Evolutionary conservation across 2,113 vertebrate species (phyloP).

Genomic region (Probosciger aterrimus): DNA sequence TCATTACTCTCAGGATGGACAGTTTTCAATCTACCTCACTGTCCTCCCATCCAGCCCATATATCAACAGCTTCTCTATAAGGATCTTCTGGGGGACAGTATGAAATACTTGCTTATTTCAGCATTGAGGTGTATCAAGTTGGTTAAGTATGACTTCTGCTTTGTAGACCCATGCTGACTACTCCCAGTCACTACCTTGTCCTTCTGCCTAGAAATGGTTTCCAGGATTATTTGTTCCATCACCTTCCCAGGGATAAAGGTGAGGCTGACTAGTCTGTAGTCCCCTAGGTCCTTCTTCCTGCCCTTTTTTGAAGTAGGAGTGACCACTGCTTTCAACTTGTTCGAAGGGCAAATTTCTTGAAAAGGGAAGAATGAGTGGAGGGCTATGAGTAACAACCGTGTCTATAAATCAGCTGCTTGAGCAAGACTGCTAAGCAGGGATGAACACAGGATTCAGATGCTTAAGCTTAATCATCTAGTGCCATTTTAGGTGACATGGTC

Average conservation of each 20-base stretch:
- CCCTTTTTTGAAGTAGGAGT: not conserved
- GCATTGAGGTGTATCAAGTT: not conserved
- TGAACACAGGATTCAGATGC: not conserved
- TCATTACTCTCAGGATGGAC: not conserved
- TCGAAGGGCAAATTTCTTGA: not conserved
- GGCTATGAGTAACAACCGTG: not conserved
- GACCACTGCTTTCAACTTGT: not conserved
- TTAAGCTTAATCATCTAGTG: not conserved
- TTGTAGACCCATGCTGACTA: not conserved
- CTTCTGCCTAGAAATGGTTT: not conserved
- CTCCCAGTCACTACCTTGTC: not conserved
- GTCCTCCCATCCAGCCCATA: not conserved
- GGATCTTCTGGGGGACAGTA: not conserved
- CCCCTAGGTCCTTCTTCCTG: not conserved
- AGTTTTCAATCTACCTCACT: not conserved
- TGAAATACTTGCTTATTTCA: not conserved
- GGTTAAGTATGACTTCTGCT: not conserved
- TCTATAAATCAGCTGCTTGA: not conserved
- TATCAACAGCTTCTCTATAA: not conserved
- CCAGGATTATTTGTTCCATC: not conserved
- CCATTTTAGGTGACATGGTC: not conserved
- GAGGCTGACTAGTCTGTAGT: not conserved
- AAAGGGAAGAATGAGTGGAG: not conserved
- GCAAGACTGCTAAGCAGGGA: not conserved
- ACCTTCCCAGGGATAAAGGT: not conserved